phyloP scores from a whole-genome alignment of 2,113 vertebrate genomes.

The Gasterosteus nipponicus region DNA sequence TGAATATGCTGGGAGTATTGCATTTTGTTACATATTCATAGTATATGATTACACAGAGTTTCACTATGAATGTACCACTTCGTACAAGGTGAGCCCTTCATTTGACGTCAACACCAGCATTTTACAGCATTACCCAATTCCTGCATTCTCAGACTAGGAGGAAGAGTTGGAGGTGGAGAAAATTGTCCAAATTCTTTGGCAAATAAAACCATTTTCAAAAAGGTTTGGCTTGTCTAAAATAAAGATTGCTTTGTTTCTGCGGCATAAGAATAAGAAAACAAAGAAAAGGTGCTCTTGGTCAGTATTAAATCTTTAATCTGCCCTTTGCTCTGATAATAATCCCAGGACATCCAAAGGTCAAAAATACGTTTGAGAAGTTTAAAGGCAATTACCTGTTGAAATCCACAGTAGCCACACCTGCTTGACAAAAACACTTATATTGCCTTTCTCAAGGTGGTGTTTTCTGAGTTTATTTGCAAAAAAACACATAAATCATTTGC shows the following conservation, averaged over 20 bases:
- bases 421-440: background rate
- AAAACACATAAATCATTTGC: background rate
- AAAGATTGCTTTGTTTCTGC: conserved; percentile 7
- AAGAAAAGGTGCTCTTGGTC: background rate
- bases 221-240: background rate
- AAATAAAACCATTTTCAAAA: background rate
- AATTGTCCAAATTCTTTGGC: conserved; percentile 1
- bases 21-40: background rate
- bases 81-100: background rate
- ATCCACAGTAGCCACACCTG: background rate
- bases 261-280: background rate
- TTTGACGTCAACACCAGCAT: background rate
- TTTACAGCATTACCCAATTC: conserved; percentile 1
- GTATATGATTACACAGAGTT: background rate
- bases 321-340: background rate
- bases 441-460: background rate
- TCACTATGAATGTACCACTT: background rate
- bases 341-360: background rate
- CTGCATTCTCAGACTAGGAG: conserved; percentile 5
- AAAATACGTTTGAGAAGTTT: background rate
- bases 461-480: background rate
- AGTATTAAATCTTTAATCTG: background rate
- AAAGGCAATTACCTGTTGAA: background rate
- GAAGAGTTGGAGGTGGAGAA: background rate
- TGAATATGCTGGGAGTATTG: background rate